Percentiles rank a stretch among this genome's conserved stretches.
Conservation (phyloP, 1,140 invertebrate genomes). For the Scaptomyza pallida region DNA sequence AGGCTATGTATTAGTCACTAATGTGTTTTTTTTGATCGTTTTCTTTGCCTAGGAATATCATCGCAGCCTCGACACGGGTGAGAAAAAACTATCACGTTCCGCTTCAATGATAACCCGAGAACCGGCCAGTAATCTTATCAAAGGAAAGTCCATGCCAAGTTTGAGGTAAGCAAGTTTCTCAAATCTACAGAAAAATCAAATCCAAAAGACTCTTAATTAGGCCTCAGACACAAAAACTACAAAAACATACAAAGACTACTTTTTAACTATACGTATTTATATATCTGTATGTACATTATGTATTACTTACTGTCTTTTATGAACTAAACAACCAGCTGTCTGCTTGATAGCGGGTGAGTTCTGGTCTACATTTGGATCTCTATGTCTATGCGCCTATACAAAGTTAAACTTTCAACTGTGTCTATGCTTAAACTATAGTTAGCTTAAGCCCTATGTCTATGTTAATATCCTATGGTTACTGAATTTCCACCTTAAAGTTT, state of each 20-base stretch:
- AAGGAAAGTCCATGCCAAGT: conserved; percentile 98
- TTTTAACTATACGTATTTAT: conserved; percentile 13
- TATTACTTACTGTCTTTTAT: conserved; percentile 52
- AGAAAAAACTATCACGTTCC: conserved; percentile 88
- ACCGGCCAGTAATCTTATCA: conserved; percentile 90
- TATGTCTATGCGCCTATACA: conserved; percentile 24
- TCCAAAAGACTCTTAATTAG: conserved; percentile 39
- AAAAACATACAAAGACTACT: conserved; percentile 22
- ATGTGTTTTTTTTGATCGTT: conserved; percentile 4
- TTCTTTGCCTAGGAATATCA: conserved; percentile 88
- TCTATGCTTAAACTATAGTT: conserved; percentile 14
- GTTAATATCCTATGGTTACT: background rate
- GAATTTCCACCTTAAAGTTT: conserved; percentile 26
- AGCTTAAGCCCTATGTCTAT: background rate
- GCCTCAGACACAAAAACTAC: conserved; percentile 36
- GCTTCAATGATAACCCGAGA: conserved; percentile 86
- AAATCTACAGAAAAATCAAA: background rate
- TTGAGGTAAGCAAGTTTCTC: conserved; percentile 88
- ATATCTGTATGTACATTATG: conserved; percentile 34
- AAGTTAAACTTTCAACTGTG: conserved; percentile 28
- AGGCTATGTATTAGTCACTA: background rate
- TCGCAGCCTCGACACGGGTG: conserved; percentile 91
- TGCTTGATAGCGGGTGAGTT: conserved; percentile 84
- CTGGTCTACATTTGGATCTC: conserved; percentile 45
- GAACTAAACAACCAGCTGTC: conserved; percentile 81